A percentile compares a stretch with the other conserved stretches of the same genome.
phyloP scores from a whole-genome alignment of 35 echinoderm and acorn worm species.

The Diadema setosum region DNA sequence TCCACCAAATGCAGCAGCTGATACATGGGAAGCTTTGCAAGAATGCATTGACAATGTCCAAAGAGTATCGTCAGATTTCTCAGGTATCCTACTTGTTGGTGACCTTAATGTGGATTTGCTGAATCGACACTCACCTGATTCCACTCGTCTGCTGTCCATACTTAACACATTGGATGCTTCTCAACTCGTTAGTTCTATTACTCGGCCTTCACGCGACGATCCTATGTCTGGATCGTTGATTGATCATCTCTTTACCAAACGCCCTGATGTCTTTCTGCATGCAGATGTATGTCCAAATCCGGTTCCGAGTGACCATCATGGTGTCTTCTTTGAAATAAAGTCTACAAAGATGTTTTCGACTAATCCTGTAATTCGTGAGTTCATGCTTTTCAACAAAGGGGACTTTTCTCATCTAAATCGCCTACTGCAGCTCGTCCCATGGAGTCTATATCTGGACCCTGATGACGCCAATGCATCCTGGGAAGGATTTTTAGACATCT shows the following conservation, averaged over 20 bases:
- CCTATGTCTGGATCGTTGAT: not conserved
- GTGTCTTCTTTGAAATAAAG: not conserved
- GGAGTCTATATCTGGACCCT: not conserved
- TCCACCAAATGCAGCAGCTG: not conserved
- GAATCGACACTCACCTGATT: not conserved
- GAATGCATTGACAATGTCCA: not conserved
- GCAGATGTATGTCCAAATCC: not conserved
- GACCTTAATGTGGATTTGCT: not conserved
- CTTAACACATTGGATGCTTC: not conserved
- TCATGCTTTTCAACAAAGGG: not conserved
- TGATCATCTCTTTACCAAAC: not conserved
- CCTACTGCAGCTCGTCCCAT: not conserved
- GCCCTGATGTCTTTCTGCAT: not conserved
- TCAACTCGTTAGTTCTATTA: not conserved
- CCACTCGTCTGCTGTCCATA: not conserved
- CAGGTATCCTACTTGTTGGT: not conserved
- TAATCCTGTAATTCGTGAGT: not conserved
- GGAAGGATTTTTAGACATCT: constrained; percentile 14
- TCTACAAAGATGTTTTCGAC: not conserved
- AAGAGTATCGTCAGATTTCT: not conserved
- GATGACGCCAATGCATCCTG: not conserved
- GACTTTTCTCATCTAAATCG: constrained; percentile 12
- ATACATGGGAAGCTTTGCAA: not conserved
- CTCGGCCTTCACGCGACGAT: not conserved
- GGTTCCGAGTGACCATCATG: not conserved